These are phyloP conservation scores for Pyrochroa serraticornis DNA, from an alignment of 2,888 invertebrate species.

Conservation along the genomic window DNA sequence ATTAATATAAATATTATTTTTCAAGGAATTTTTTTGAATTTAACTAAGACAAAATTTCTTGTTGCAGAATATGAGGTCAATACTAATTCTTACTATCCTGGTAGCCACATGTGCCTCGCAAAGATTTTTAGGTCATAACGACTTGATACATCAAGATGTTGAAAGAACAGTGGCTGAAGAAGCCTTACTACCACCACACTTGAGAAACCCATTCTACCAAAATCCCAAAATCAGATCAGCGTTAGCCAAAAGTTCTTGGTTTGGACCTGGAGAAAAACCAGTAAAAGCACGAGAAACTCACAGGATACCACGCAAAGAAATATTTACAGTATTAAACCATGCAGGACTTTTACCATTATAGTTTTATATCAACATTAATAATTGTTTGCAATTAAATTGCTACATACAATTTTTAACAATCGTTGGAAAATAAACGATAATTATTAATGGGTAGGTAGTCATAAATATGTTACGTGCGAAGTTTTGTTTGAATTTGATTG, in stretches of 20 bases:
- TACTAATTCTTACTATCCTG: background rate
- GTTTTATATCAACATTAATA: conserved; percentile 34
- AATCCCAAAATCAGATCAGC: conserved; percentile 64
- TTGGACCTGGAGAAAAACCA: conserved; percentile 67
- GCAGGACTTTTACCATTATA: conserved; percentile 66
- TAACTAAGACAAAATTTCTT: too few relatives aligned
- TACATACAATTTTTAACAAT: too few relatives aligned
- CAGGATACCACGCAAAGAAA: conserved; percentile 66
- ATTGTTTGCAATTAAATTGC: background rate
- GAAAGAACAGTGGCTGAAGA: conserved; percentile 58
- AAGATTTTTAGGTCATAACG: conserved; percentile 2
- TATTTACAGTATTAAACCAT: conserved; percentile 69
- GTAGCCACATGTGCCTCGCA: background rate
- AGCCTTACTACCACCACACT: conserved; percentile 62
- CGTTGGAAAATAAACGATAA: too few relatives aligned
- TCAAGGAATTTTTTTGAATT: too few relatives aligned
- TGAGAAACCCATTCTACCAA: conserved; percentile 65
- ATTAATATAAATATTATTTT: too few relatives aligned
- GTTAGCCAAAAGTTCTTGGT: conserved; percentile 64
- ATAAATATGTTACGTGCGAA: too few relatives aligned
- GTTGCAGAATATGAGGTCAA: background rate
- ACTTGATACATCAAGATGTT: conserved; percentile 22
- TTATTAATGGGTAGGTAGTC: too few relatives aligned
- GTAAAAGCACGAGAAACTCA: conserved; percentile 67
- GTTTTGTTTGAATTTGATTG: too few relatives aligned